phyloP scores from a whole-genome alignment of 2,797 vertebrate species.

The Onychomys torridus region DNA sequence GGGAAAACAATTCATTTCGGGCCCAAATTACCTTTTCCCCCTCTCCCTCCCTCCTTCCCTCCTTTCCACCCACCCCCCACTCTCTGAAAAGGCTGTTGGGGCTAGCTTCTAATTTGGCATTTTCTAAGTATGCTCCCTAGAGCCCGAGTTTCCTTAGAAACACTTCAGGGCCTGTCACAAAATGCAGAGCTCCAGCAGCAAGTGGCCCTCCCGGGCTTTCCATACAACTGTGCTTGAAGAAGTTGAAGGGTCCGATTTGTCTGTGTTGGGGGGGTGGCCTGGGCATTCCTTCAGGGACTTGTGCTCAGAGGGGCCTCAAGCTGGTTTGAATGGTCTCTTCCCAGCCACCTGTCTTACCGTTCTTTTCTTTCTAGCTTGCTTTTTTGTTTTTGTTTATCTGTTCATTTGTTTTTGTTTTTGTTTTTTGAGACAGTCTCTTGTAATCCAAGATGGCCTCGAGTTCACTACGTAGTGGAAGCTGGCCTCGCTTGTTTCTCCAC shows the following conservation, averaged over 20 bases:
- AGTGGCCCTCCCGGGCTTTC: background rate
- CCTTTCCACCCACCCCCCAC: no score
- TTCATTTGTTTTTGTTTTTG: background rate
- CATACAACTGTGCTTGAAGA: background rate
- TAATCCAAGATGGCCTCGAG: background rate
- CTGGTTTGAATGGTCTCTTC: background rate
- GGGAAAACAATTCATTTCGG: conserved; percentile 20
- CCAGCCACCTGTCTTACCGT: background rate
- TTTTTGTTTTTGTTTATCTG: background rate
- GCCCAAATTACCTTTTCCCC: background rate
- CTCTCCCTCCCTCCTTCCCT: background rate
- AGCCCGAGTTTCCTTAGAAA: conserved; percentile 46
- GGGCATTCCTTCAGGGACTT: background rate
- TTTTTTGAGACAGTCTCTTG: background rate
- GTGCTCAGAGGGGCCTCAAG: background rate
- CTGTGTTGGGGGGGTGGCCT: no score
- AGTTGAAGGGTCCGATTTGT: background rate
- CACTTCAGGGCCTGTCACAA: background rate
- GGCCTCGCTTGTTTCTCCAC: background rate
- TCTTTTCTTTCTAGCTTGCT: background rate
- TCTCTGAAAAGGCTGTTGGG: conserved; percentile 29
- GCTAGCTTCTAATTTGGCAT: conserved; percentile 35
- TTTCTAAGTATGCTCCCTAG: conserved; percentile 42
- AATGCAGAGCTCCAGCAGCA: conserved; percentile 9
- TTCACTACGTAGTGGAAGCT: background rate